phyloP scores from a whole-genome alignment of 2,797 vertebrate genomes.

The Numenius phaeopus region DNA sequence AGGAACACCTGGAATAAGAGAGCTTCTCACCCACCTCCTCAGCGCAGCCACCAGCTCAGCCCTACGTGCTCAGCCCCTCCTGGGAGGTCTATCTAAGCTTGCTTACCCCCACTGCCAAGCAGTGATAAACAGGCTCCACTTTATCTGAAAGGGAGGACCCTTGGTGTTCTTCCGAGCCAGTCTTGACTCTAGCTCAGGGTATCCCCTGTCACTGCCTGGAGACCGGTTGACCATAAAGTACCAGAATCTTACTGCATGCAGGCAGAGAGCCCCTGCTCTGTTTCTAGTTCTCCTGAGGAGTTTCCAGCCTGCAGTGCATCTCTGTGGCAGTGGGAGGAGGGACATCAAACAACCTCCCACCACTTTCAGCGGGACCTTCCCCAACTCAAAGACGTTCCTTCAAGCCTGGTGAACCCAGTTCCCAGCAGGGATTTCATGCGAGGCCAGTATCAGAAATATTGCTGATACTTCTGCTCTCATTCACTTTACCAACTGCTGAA shows the following conservation, averaged over 20 bases:
- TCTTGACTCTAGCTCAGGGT: background rate
- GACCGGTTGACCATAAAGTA: background rate
- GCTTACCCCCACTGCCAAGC: background rate
- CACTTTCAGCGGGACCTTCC: background rate
- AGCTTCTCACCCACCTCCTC: background rate
- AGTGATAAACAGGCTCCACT: background rate
- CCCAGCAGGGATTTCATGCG: background rate
- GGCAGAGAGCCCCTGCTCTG: background rate
- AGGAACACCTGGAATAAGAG: background rate
- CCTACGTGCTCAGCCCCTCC: background rate
- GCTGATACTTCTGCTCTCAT: background rate
- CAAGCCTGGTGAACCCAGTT: background rate
- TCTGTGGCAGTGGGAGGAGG: background rate
- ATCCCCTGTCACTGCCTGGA: background rate
- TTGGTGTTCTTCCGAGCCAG: background rate
- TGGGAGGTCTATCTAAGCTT: background rate
- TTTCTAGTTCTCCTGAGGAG: background rate
- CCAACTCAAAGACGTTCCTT: background rate
- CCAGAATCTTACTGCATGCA: fast-evolving
- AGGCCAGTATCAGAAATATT: background rate
- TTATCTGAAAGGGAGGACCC: background rate
- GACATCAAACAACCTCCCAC: background rate
- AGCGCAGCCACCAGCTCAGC: background rate
- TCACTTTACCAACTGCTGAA: background rate
- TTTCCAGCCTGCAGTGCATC: background rate